Base-by-base conservation (phyloP, 1,140 invertebrate species). In the Anagrus nilaparvatae region DNA sequence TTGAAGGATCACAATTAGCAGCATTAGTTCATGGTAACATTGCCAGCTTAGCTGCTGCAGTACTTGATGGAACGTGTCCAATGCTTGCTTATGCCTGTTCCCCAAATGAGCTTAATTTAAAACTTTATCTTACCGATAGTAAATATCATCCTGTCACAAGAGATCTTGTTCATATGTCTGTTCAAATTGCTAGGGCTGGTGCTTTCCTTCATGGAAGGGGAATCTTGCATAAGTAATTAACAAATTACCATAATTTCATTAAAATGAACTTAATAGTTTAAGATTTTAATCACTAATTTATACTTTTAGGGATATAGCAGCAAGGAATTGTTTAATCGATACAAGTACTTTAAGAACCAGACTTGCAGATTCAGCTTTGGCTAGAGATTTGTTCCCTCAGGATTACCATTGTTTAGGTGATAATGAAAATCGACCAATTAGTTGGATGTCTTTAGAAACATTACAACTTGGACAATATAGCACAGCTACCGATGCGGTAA, bases 361-460 rank as follows among this genome's bases (percentile, higher is more conserved):
- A 66, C 72, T 97, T 46, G 83, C 84, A 28, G 94, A 97, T 65
- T 87, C 82, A 52, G 87, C 89, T 18, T 62, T 97, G 34, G 81
- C 90, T 1, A 71, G 89, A 18, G 93, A 97, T 67, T 69, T 97
- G 28, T 97, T 96, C 63, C 91, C 93, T 5, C 80, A 82, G 48
- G 94, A 97, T 63, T 97, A 97, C 65, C 85, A 94, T 61, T 94
- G 90, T 63, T 70, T 95, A 24, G 90, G 87, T 1, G 90, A 95
- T 64, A 94, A 92, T 61, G 91, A 96, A 59, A 94, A 91, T 61
- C 73, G 90, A 40, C 91, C 94, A 0, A 78, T 97, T 41, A 94
- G 94, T 63, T 97, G 94, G 94, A 81, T 97, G 69, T 81, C 91
- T n/a, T 69, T 91, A 24, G 93, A 97, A 63, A 80, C 84, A 17